A percentile compares a stretch with the other conserved stretches of the same genome.
Conservation (phyloP, 1,140 invertebrate species). For the Procambarus virginalis region DNA sequence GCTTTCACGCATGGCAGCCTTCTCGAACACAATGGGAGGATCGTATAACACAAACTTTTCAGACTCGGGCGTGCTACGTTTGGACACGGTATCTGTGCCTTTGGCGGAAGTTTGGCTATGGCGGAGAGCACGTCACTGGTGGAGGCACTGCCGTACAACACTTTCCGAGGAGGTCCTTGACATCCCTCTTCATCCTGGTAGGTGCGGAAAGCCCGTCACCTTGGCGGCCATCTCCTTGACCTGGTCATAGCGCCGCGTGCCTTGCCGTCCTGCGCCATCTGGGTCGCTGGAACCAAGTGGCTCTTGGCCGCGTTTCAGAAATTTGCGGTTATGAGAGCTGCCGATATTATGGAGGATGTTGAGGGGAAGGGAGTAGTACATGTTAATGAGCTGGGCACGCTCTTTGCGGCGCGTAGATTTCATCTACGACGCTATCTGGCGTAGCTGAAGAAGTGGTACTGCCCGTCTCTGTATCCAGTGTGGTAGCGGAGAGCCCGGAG, state of each 20-base stretch:
- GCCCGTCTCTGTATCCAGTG: slow-evolving; percentile 48
- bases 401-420: slow-evolving; percentile 64
- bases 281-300: slow-evolving; percentile 1
- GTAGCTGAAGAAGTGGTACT: slow-evolving; percentile 57
- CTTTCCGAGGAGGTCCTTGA: slow-evolving; percentile 68
- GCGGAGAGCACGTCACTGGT: slow-evolving; percentile 64
- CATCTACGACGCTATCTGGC: slow-evolving; percentile 60
- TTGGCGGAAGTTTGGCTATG: slow-evolving; percentile 39
- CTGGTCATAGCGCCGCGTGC: slow-evolving; percentile 63
- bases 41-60: slow-evolving; percentile 68
- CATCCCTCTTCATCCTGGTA: slow-evolving; percentile 67
- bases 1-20: slow-evolving; percentile 63
- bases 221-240: slow-evolving; percentile 68
- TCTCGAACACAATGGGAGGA: slow-evolving; percentile 68
- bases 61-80: slow-evolving; percentile 68
- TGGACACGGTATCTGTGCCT: slow-evolving; percentile 46
- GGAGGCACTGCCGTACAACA: slow-evolving; percentile 69
- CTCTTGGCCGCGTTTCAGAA: slow-evolving; percentile 64
- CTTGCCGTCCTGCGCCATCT: slow-evolving; percentile 26
- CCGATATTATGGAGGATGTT: slow-evolving; percentile 64
- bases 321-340: slow-evolving; percentile 59
- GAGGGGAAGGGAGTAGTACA: slow-evolving; percentile 69
- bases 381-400: slow-evolving; percentile 67
- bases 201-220: slow-evolving; percentile 52
- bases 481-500: slow-evolving; percentile 40